Conservation (phyloP, 2,113 vertebrate genomes). For the Zosterops pallidus region DNA sequence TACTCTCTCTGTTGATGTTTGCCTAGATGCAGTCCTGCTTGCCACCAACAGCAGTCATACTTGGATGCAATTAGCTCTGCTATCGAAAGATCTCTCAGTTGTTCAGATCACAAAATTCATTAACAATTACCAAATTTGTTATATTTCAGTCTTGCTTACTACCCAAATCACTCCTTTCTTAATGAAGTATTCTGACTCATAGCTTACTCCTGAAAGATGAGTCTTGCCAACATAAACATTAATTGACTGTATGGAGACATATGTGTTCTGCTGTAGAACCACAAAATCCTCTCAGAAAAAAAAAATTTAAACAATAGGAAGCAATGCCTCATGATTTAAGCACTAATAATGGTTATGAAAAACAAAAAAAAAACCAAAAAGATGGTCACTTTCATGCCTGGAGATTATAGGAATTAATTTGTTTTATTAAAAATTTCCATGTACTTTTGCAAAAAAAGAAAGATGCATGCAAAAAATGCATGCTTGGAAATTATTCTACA, state of each 20-base stretch:
- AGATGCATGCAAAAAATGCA: neutral
- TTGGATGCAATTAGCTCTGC: neutral
- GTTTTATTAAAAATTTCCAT: neutral
- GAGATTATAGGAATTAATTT: neutral
- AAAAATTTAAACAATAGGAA: neutral
- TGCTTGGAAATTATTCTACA: neutral
- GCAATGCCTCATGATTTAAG: neutral
- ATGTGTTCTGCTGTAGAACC: accelerated
- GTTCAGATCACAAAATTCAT: neutral
- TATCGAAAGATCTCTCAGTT: neutral
- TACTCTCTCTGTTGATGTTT: neutral
- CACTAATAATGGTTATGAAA: neutral
- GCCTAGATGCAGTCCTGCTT: neutral
- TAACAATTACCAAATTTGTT: neutral
- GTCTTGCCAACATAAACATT: neutral
- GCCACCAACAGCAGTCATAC: neutral
- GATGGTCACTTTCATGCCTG: neutral
- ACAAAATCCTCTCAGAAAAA: neutral
- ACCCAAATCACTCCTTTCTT: neutral
- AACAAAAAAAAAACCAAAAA: neutral
- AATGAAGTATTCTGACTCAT: neutral
- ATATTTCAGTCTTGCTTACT: neutral
- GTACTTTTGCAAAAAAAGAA: neutral
- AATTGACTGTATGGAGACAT: neutral
- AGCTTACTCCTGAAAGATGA: neutral